These are phyloP conservation scores for Drosophila pseudoananassae DNA, from an alignment of 1,140 invertebrate species.

Conservation along the genomic window DNA sequence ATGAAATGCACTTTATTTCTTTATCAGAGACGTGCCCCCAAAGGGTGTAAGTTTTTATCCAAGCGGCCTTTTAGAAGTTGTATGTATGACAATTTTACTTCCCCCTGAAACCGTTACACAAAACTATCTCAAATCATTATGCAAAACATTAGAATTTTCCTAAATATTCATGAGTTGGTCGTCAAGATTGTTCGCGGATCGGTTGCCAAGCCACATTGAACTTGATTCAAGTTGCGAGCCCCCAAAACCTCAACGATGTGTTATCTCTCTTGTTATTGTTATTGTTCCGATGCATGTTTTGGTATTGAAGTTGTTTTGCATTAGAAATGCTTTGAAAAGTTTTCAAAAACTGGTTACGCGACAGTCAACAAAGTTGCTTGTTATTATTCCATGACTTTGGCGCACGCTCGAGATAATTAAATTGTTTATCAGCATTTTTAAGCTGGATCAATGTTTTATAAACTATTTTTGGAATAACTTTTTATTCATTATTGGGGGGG, in stretches of 20 bases:
- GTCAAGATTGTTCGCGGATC: constrained; percentile 41
- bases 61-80: constrained; percentile 13
- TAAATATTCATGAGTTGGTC: constrained; percentile 67
- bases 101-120: constrained; percentile 11
- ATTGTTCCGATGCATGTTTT: constrained; percentile 16
- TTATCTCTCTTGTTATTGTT: constrained; percentile 40
- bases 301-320: constrained; percentile 41
- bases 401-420: constrained; percentile 34
- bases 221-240: constrained; percentile 67
- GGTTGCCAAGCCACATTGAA: constrained; percentile 52
- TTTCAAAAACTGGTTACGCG: constrained; percentile 34
- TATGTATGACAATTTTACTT: constrained; percentile 17
- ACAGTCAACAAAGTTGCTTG: constrained; percentile 5
- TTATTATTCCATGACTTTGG: constrained; percentile 25
- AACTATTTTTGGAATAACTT: neutral
- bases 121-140: constrained; percentile 45
- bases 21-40: constrained; percentile 13
- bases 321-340: constrained; percentile 24
- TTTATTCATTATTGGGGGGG: neutral
- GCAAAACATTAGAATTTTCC: constrained; percentile 41
- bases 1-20: constrained; percentile 29
- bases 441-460: neutral
- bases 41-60: neutral
- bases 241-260: constrained; percentile 50
- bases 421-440: neutral